A percentile compares a stretch with the other conserved stretches of the same genome.
Evolutionary conservation across 2,113 vertebrate species (phyloP).

Genomic region (Zapornia atra): DNA sequence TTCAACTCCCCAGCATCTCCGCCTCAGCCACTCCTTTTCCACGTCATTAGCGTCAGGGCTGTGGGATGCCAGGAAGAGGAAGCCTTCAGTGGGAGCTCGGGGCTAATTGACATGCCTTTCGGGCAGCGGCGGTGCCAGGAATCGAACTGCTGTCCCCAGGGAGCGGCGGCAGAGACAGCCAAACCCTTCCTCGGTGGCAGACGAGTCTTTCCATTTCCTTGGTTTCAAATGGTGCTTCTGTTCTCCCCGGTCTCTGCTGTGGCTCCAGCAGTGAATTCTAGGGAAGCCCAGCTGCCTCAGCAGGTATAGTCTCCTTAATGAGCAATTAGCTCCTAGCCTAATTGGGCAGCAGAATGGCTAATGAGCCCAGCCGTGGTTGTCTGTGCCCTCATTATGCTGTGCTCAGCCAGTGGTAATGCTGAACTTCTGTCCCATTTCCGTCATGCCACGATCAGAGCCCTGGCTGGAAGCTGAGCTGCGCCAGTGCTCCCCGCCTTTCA

Average conservation of each 20-base stretch:
- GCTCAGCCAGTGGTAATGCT: conserved; percentile 46
- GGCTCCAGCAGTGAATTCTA: conserved; percentile 18
- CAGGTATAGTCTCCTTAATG: conserved; percentile 63
- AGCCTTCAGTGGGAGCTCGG: not conserved
- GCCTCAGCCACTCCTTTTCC: not conserved
- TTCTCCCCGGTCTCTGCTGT: conserved; percentile 7
- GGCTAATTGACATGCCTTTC: conserved; percentile 16
- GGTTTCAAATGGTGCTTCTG: not conserved
- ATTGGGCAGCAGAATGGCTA: conserved; percentile 74
- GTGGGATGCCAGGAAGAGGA: conserved; percentile 6
- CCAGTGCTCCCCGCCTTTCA: not conserved
- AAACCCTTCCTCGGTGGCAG: not conserved
- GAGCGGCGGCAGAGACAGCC: conserved; percentile 23
- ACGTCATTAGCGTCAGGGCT: not conserved
- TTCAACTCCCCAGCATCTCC: not conserved
- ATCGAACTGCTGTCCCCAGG: conserved; percentile 20
- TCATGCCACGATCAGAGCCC: not conserved
- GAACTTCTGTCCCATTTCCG: conserved; percentile 38
- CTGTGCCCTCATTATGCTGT: conserved; percentile 61
- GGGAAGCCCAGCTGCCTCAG: conserved; percentile 70
- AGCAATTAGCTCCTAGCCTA: conserved; percentile 73
- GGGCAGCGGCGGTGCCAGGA: conserved; percentile 17
- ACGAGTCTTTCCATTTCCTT: conserved; percentile 13
- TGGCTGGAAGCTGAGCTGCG: not conserved
- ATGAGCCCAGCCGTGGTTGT: conserved; percentile 40